Evolutionary conservation across 2,888 invertebrate species (phyloP).

Genomic region (Aethes cnicana): DNA sequence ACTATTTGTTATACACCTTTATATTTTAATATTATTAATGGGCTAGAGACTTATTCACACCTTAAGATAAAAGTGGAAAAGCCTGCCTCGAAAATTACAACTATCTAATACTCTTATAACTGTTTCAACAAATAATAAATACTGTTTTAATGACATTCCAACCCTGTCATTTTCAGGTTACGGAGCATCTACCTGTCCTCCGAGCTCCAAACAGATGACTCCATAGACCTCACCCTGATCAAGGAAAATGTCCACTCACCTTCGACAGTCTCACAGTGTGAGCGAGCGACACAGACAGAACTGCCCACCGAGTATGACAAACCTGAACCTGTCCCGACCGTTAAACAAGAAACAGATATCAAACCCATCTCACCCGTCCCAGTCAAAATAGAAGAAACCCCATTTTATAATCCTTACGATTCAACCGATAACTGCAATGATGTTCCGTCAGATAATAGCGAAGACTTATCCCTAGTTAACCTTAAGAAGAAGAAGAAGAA

Average conservation of each 20-base stretch:
- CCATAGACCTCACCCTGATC: conserved; percentile 53
- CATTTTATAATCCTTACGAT: conserved; percentile 41
- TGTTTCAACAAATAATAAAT: too few relatives aligned
- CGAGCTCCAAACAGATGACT: conserved; percentile 38
- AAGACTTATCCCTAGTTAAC: conserved; percentile 56
- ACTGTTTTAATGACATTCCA: neutral
- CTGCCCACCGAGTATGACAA: neutral
- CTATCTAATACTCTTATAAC: too few relatives aligned
- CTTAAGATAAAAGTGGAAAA: too few relatives aligned
- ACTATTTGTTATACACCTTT: too few relatives aligned
- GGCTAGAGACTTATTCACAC: too few relatives aligned
- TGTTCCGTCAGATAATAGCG: conserved; percentile 59
- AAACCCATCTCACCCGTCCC: conserved; percentile 35
- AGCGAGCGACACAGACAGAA: conserved; percentile 63
- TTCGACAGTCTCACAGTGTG: conserved; percentile 33
- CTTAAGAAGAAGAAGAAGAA: conserved; percentile 58
- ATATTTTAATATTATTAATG: too few relatives aligned
- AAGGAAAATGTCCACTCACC: conserved; percentile 45
- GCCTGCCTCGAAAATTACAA: too few relatives aligned
- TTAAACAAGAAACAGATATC: conserved; percentile 63
- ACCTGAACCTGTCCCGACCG: conserved; percentile 32
- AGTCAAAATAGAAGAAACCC: conserved; percentile 53
- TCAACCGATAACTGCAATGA: conserved; percentile 35
- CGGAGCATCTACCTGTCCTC: conserved; percentile 39
- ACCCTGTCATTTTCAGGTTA: conserved; percentile 25